Percentiles rank a stretch among this genome's conserved stretches.
These are phyloP conservation scores for Xenentodon cancila DNA, from an alignment of 2,797 vertebrate species.

Conservation along the genomic window DNA sequence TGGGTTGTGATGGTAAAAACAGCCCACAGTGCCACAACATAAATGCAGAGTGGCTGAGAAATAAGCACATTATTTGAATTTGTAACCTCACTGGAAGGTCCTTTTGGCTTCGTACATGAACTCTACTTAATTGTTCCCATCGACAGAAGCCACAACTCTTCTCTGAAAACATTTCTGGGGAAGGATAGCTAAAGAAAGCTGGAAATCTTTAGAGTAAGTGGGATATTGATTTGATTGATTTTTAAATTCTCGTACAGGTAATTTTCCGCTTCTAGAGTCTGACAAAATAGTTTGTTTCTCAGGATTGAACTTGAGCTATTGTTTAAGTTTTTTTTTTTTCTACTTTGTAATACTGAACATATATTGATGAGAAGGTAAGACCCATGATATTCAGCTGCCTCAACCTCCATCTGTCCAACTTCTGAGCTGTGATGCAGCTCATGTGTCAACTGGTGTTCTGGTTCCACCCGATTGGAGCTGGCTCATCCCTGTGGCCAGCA, in stretches of 20 bases:
- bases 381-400: no score
- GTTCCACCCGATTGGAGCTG: slow-evolving; percentile 41
- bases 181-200: slow-evolving; percentile 29
- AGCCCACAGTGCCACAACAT: slow-evolving; percentile 43
- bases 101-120: slow-evolving; percentile 30
- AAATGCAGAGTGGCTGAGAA: slow-evolving; percentile 49
- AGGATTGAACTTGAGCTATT: no score
- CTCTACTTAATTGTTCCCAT: slow-evolving; percentile 42
- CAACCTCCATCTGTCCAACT: no score
- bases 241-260: neutral
- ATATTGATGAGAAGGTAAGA: no score
- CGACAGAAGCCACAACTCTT: slow-evolving; percentile 40
- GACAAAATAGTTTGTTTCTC: no score
- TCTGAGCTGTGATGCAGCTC: neutral
- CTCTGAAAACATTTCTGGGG: slow-evolving; percentile 27
- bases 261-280: neutral
- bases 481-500: slow-evolving; percentile 63
- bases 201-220: slow-evolving; percentile 12
- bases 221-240: neutral
- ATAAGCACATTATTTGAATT: slow-evolving; percentile 50
- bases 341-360: no score
- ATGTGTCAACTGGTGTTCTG: slow-evolving; percentile 34
- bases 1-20: slow-evolving; percentile 31
- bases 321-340: no score
- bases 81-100: slow-evolving; percentile 45